phyloP scores from a whole-genome alignment of 2,113 vertebrate genomes.

The Enhydra lutris region DNA sequence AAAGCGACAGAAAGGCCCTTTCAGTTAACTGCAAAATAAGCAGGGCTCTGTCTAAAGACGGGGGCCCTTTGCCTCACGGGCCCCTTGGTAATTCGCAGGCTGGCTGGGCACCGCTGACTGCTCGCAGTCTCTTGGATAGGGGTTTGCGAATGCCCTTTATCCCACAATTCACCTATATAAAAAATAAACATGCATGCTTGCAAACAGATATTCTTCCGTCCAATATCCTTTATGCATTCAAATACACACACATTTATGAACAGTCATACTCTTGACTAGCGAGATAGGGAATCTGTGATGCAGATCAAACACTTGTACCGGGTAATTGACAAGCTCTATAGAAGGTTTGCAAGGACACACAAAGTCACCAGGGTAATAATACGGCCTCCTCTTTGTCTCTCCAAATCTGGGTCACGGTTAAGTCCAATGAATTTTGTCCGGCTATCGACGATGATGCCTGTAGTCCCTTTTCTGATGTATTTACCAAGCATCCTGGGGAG shows the following conservation, averaged over 20 bases:
- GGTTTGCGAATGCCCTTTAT: not conserved
- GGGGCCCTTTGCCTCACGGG: not conserved
- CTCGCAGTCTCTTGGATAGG: not conserved
- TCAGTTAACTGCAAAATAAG: conserved; percentile 56
- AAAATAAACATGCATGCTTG: not conserved
- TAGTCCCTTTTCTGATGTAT: not conserved
- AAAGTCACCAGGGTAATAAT: not conserved
- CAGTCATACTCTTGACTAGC: not conserved
- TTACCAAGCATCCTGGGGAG: not conserved
- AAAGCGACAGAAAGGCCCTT: conserved; percentile 57
- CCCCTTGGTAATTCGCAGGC: not conserved
- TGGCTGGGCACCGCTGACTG: not conserved
- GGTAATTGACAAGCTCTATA: not conserved
- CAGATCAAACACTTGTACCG: not conserved
- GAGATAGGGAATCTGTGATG: not conserved
- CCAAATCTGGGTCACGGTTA: not conserved
- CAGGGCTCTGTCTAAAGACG: conserved; percentile 24
- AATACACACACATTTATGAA: not conserved
- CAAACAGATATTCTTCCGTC: not conserved
- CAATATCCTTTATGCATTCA: not conserved
- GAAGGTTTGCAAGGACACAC: not conserved
- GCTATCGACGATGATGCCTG: not conserved
- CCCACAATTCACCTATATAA: not conserved
- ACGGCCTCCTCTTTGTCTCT: not conserved
- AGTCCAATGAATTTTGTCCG: not conserved